phyloP scores from a whole-genome alignment of 1,140 invertebrate species.

The Micrasema longulum region DNA sequence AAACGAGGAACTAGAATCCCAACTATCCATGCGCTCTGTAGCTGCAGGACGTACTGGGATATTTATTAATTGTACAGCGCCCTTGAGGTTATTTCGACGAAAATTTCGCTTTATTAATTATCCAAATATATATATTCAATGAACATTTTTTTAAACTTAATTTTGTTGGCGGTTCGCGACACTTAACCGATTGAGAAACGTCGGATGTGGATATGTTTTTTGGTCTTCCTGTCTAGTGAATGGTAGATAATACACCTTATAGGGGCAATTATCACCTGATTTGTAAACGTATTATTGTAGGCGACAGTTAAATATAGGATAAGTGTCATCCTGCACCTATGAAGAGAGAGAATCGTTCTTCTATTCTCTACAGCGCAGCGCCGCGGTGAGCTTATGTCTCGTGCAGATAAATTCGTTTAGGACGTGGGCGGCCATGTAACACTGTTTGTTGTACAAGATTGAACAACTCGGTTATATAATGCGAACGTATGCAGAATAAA shows the following conservation, averaged over 20 bases:
- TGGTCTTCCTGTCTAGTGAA: background rate
- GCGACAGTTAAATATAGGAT: slow-evolving; percentile 15
- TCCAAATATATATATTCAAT: too few relatives aligned
- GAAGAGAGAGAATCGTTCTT: slow-evolving; percentile 11
- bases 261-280: background rate
- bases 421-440: slow-evolving; percentile 12
- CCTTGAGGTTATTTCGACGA: too few relatives aligned
- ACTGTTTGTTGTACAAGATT: slow-evolving; percentile 18
- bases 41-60: too few relatives aligned
- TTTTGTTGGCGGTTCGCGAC: too few relatives aligned
- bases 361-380: too few relatives aligned
- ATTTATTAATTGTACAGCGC: too few relatives aligned
- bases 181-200: too few relatives aligned
- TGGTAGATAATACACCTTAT: slow-evolving; percentile 7
- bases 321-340: slow-evolving; percentile 32
- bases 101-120: too few relatives aligned
- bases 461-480: background rate
- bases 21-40: too few relatives aligned
- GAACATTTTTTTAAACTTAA: too few relatives aligned
- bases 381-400: background rate
- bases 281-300: background rate
- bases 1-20: too few relatives aligned
- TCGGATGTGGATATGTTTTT: slow-evolving; percentile 1
- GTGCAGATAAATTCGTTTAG: slow-evolving; percentile 17
- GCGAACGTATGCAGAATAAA: slow-evolving; percentile 9